These are phyloP conservation scores for Trachymyrmex septentrionalis DNA, from an alignment of 1,140 invertebrate species.

Conservation along the genomic window DNA sequence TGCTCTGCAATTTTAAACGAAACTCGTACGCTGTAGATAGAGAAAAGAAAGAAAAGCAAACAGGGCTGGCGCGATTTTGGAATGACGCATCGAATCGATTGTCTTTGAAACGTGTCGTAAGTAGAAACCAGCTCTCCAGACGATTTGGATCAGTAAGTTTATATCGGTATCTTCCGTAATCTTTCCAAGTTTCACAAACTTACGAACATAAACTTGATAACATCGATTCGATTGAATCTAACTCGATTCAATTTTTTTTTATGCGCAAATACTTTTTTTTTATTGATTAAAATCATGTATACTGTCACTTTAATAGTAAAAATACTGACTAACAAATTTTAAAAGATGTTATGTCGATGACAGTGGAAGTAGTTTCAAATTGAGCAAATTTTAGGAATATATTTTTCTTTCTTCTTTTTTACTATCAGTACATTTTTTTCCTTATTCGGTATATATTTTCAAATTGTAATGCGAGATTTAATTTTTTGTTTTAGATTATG, in stretches of 20 bases:
- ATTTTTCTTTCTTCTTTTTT: neutral
- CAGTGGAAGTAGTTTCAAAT: neutral
- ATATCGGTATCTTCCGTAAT: conserved; percentile 63
- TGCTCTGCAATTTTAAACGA: conserved; percentile 74
- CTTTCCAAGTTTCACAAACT: conserved; percentile 56
- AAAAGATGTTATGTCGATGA: neutral
- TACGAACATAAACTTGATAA: conserved; percentile 10
- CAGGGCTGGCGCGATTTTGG: conserved; percentile 73
- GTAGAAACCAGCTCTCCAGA: conserved; percentile 77
- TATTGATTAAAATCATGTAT: neutral
- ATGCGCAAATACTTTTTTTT: neutral
- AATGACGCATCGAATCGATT: conserved; percentile 72
- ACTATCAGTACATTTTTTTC: conserved; percentile 27
- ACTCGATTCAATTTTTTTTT: neutral
- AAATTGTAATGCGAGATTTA: neutral
- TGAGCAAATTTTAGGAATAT: neutral
- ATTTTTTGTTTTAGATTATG: conserved; percentile 3
- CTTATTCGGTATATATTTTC: conserved; percentile 1
- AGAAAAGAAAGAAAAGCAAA: conserved; percentile 63
- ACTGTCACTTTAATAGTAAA: neutral
- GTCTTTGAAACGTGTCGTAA: conserved; percentile 76
- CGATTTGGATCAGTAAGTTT: conserved; percentile 74
- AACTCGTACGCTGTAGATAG: conserved; percentile 75
- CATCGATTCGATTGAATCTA: conserved; percentile 6
- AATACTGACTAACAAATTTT: neutral